phyloP scores from a whole-genome alignment of 2,113 vertebrate species.

The Aepyceros melampus region DNA sequence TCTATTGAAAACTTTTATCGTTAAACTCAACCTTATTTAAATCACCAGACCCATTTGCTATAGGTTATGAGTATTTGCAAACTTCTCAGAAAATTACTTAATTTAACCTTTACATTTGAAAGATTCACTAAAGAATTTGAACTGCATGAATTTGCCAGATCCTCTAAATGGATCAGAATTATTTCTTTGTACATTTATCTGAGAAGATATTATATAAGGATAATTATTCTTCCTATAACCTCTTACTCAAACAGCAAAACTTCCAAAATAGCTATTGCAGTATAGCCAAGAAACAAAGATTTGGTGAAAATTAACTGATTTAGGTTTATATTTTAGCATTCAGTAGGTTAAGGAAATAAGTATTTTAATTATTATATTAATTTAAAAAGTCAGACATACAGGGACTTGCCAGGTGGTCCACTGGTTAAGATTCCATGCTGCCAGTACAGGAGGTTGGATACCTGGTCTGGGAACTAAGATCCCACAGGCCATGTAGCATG shows the following conservation, averaged over 20 bases:
- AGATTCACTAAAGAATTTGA: constrained; percentile 1
- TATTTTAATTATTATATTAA: not conserved
- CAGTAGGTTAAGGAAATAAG: not conserved
- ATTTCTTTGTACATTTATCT: not conserved
- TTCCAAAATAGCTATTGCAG: constrained; percentile 8
- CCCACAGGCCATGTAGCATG: not conserved
- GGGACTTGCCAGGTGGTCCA: not conserved
- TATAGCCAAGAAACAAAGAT: not conserved
- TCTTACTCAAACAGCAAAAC: constrained; percentile 4
- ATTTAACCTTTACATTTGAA: constrained; percentile 32
- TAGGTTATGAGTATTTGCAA: not conserved
- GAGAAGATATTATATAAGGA: not conserved
- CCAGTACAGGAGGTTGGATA: not conserved
- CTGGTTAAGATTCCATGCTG: not conserved
- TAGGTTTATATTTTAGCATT: not conserved
- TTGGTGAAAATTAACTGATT: not conserved
- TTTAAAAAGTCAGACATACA: not conserved
- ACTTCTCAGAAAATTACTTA: constrained; percentile 14
- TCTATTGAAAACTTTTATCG: not conserved
- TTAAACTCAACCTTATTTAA: constrained; percentile 23
- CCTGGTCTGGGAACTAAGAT: not conserved
- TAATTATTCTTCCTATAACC: not conserved
- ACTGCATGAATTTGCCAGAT: not conserved
- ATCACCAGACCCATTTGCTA: not conserved
- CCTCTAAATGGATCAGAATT: not conserved